Conservation (phyloP, 2,113 vertebrate genomes). For the Dendrocopos noguchii region DNA sequence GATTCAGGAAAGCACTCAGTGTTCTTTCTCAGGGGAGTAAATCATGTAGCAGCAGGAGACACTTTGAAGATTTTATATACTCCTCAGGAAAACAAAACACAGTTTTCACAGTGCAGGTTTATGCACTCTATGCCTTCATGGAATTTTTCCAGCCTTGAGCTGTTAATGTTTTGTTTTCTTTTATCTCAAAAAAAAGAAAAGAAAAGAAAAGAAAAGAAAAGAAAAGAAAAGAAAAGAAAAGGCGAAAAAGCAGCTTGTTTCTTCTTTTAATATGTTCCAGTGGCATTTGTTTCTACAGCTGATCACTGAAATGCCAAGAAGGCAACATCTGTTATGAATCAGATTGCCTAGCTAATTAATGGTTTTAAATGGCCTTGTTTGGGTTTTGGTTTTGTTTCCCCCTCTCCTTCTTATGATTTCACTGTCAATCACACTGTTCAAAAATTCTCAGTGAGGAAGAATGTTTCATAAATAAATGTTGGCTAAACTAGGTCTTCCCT, state of each 20-base stretch:
- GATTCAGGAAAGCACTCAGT: background rate
- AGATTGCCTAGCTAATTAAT: constrained; percentile 4
- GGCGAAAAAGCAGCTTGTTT: background rate
- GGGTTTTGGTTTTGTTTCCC: rapidly evolving
- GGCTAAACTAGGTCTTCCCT: background rate
- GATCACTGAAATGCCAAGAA: background rate
- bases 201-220: too few species aligned
- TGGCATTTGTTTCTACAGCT: background rate
- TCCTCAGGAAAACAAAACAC: background rate
- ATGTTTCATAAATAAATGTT: background rate
- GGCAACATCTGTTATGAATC: constrained; percentile 3
- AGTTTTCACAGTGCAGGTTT: background rate
- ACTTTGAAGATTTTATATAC: background rate
- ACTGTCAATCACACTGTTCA: background rate
- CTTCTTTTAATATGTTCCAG: background rate
- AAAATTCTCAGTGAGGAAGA: constrained; percentile 16
- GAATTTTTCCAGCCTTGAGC: background rate
- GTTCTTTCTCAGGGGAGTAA: background rate
- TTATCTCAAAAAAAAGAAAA: background rate
- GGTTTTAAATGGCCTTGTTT: background rate
- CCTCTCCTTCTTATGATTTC: background rate
- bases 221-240: too few species aligned
- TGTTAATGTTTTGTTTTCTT: background rate
- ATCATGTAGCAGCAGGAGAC: background rate
- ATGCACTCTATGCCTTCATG: background rate